Percentiles rank a stretch among this genome's conserved stretches.
These are phyloP conservation scores for Embiotoca jacksoni DNA, from an alignment of 2,113 vertebrate genomes.

Conservation along the genomic window DNA sequence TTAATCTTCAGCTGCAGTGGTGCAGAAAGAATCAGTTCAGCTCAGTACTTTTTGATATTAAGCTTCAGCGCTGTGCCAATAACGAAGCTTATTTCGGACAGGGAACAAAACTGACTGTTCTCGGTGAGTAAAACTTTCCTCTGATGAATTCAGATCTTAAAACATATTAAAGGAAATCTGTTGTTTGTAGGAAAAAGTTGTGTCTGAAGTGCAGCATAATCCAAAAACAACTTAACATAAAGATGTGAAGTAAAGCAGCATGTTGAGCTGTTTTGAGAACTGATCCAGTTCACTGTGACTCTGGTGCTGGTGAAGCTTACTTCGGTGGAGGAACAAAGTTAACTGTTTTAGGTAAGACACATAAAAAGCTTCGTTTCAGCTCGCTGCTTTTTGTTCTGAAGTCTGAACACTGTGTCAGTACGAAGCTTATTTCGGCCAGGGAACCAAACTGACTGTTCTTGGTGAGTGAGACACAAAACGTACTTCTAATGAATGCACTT, in stretches of 20 bases:
- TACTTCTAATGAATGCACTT: not conserved
- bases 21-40: not conserved
- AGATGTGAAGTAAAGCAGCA: too few species aligned
- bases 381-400: slow-evolving; percentile 33
- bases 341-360: too few species aligned
- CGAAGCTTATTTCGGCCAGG: slow-evolving; percentile 56
- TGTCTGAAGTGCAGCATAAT: too few species aligned
- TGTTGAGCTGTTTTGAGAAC: too few species aligned
- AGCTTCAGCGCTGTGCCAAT: slow-evolving; percentile 46
- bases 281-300: too few species aligned
- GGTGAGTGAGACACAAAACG: slow-evolving; percentile 66
- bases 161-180: too few species aligned
- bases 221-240: too few species aligned
- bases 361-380: too few species aligned
- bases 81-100: slow-evolving; percentile 57
- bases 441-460: slow-evolving; percentile 71
- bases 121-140: slow-evolving; percentile 72
- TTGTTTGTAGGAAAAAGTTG: too few species aligned
- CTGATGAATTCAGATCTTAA: not conserved
- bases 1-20: not conserved
- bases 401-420: slow-evolving; percentile 47
- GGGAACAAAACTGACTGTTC: slow-evolving; percentile 70
- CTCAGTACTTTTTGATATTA: slow-evolving; percentile 36
- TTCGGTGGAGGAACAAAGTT: too few species aligned
- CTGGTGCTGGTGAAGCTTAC: too few species aligned